These are phyloP conservation scores for Hirtodrosophila alboralis DNA, from an alignment of 2,888 invertebrate species.

Conservation along the genomic window DNA sequence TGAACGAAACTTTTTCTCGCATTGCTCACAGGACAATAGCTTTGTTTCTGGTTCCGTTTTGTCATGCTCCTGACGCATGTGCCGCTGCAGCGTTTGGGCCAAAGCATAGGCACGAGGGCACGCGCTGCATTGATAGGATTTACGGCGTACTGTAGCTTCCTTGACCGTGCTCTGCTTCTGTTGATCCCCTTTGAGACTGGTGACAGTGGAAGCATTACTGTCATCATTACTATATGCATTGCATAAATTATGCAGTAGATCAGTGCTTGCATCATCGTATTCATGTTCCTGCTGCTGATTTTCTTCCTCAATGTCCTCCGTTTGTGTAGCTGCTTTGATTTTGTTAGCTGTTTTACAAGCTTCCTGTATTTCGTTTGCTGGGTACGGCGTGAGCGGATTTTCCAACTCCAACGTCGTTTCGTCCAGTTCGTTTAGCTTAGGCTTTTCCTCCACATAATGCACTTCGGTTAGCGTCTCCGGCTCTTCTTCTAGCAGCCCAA, in stretches of 20 bases:
- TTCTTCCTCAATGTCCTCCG: neutral
- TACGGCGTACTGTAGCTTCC: constrained; percentile 1
- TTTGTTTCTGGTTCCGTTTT: constrained; percentile 6
- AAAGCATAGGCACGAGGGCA: constrained; percentile 48
- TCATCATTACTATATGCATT: constrained; percentile 37
- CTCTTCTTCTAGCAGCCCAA: constrained; percentile 61
- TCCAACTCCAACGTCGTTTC: constrained; percentile 53
- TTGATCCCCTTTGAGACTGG: neutral
- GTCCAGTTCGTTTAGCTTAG: constrained; percentile 48
- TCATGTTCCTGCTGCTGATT: constrained; percentile 5
- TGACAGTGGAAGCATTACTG: neutral
- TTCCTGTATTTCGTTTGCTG: constrained; percentile 1
- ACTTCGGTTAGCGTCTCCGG: constrained; percentile 54
- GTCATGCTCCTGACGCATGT: constrained; percentile 55
- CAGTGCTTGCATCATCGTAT: constrained; percentile 28
- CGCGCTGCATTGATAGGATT: constrained; percentile 45
- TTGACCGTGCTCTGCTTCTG: constrained; percentile 4
- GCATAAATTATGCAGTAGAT: constrained; percentile 37
- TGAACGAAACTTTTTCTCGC: constrained; percentile 53
- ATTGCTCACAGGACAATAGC: constrained; percentile 42
- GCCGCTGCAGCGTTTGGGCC: constrained; percentile 48
- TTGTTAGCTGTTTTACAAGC: constrained; percentile 16
- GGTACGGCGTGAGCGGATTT: constrained; percentile 56
- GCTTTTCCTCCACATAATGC: constrained; percentile 64
- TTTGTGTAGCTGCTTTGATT: neutral